phyloP scores from a whole-genome alignment of 2,888 invertebrate species.

The Stegana nigrithorax region DNA sequence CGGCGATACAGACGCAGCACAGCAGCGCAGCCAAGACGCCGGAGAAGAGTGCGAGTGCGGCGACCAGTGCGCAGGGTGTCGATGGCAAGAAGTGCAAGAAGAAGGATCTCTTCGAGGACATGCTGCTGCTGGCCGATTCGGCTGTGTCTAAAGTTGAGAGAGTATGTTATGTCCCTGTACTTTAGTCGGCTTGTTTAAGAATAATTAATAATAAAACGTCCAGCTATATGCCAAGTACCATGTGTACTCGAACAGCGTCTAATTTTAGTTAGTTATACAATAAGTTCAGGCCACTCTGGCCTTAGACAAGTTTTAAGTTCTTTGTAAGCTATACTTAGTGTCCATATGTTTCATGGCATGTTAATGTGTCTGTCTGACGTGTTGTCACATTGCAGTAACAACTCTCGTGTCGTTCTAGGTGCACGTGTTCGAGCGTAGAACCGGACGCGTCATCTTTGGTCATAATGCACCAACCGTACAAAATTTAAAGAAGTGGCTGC shows the following conservation, averaged over 20 bases:
- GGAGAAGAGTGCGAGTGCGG: conserved; percentile 30
- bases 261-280: no score
- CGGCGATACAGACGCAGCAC: conserved; percentile 68
- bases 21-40: conserved; percentile 50
- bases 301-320: no score
- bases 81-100: conserved; percentile 64
- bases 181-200: not conserved
- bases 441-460: conserved; percentile 80
- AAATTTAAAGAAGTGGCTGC: conserved; percentile 85
- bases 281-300: no score
- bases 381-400: no score
- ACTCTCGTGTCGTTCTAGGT: no score
- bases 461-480: conserved; percentile 85
- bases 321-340: no score
- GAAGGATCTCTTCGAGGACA: conserved; percentile 66
- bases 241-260: no score
- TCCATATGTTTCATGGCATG: no score
- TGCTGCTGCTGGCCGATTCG: conserved; percentile 59
- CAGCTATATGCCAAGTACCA: no score
- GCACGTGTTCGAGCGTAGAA: conserved; percentile 85
- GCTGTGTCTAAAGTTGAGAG: conserved; percentile 65
- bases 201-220: no score
- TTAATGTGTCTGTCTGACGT: no score
- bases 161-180: no score
- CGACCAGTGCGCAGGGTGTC: conserved; percentile 27